Conservation (phyloP, 2,888 invertebrate genomes). For the Drosophila greeni region DNA sequence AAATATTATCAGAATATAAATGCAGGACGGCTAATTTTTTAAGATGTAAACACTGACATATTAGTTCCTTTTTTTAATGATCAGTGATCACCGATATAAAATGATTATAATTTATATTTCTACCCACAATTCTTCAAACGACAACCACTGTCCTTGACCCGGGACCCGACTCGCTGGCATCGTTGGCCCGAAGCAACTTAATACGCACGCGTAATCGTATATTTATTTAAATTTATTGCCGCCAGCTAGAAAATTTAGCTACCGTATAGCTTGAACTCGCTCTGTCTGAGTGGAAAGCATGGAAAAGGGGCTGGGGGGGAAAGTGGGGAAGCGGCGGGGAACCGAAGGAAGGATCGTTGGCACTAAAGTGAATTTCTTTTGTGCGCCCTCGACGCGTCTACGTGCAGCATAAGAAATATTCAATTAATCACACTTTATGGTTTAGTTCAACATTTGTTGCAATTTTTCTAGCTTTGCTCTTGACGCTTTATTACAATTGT, state of each 20-base stretch:
- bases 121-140: accelerated
- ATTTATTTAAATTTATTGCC: conserved; percentile 75
- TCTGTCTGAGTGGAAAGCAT: conserved; percentile 13
- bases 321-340: background rate
- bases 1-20: no score
- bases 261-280: conserved; percentile 37
- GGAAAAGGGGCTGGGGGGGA: background rate
- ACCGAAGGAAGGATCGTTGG: conserved; percentile 14
- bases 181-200: conserved; percentile 65
- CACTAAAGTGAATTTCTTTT: conserved; percentile 42
- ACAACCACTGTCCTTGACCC: conserved; percentile 24
- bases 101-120: background rate
- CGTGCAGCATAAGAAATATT: conserved; percentile 67
- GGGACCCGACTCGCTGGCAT: conserved; percentile 25
- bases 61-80: no score
- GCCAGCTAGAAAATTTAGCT: conserved; percentile 57
- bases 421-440: conserved; percentile 73
- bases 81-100: no score
- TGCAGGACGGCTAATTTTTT: no score
- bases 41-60: background rate
- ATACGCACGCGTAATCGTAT: conserved; percentile 75
- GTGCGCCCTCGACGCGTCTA: conserved; percentile 37
- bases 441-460: conserved; percentile 73
- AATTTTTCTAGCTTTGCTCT: conserved; percentile 71
- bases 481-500: conserved; percentile 71